Evolutionary conservation across 2,888 invertebrate genomes (phyloP).

Genomic region (Octonoba sinensis): DNA sequence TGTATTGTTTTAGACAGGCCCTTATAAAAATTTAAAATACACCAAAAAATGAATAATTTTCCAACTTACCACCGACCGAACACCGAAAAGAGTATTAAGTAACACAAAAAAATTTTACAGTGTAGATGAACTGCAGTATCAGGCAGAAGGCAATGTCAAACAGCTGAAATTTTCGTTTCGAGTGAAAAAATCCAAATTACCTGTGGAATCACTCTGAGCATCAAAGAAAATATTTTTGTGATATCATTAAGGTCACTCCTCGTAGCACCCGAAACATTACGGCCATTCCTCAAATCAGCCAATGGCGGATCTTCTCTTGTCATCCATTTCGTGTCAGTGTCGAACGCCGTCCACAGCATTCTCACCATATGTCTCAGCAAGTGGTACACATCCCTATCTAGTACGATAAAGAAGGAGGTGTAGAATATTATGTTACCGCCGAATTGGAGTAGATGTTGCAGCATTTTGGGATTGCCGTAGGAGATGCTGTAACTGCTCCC

Average conservation of each 20-base stretch:
- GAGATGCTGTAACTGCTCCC: constrained; percentile 29
- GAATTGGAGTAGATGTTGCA: constrained; percentile 12
- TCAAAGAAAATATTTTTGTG: constrained; percentile 16
- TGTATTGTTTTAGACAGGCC: no score
- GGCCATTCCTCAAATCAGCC: no score
- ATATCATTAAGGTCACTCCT: constrained; percentile 18
- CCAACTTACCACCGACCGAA: no score
- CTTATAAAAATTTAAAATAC: no score
- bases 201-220: constrained; percentile 28
- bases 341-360: constrained; percentile 31
- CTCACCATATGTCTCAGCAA: constrained; percentile 32
- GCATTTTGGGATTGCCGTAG: constrained; percentile 31
- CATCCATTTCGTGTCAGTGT: not conserved
- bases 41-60: no score
- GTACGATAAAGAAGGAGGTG: no score
- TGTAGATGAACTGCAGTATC: no score
- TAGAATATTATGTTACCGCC: constrained; percentile 10
- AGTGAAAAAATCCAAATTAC: not conserved
- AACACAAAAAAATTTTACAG: no score
- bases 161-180: no score
- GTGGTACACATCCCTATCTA: no score
- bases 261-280: constrained; percentile 7
- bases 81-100: no score
- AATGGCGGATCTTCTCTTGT: not conserved
- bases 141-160: no score